Base-by-base conservation (phyloP, 2,113 vertebrate species). In the Zapus hudsonius region DNA sequence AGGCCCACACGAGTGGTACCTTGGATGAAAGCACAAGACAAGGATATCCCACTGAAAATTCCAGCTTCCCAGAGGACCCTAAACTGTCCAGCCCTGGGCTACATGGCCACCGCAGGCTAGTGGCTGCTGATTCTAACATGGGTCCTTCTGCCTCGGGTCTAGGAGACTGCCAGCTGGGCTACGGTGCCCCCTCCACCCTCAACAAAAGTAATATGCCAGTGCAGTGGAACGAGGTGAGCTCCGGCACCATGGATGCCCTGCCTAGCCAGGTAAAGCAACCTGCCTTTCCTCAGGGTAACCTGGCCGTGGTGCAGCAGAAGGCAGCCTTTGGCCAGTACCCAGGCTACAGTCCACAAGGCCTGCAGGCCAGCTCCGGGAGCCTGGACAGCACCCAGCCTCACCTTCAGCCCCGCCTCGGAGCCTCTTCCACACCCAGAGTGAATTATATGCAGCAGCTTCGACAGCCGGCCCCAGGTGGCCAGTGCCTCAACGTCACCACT, bases 171-270 rank as follows among this genome's bases (percentile, higher is more conserved):
- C 98, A 98, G 87, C 93, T 98, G 92, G 98, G 96, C 92, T 98
- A 97, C 3, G 97, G 97, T 20, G 12, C 95, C 31, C 72, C 98
- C n/a, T 97, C 98, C 40, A 97, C 95, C 92, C 87, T 98, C 72
- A 99, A 96, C 93, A 99, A 99, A 95, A 99, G 97, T 82, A 99
- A 98, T 97, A 99, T 99, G 99, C 99, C 99, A 0, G 99, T 99
- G 52, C 99, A 99, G 94, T 99, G 99, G 99, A 99, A 99, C 0
- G 99, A 99, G 96, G 99, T 99, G 95, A 99, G 99, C 97, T 99
- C 99, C 0, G 99, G 99, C 72, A 99, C 99, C 0, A 97, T 99
- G 95, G 99, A 99, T 63, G 36, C 97, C 16, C 95, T 98, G 75
- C 92, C 98, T 75, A 98, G 97, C 94, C 98, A 98, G 73, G 98